Conservation (phyloP, 1,140 invertebrate species). For the Odontomachus brunneus region DNA sequence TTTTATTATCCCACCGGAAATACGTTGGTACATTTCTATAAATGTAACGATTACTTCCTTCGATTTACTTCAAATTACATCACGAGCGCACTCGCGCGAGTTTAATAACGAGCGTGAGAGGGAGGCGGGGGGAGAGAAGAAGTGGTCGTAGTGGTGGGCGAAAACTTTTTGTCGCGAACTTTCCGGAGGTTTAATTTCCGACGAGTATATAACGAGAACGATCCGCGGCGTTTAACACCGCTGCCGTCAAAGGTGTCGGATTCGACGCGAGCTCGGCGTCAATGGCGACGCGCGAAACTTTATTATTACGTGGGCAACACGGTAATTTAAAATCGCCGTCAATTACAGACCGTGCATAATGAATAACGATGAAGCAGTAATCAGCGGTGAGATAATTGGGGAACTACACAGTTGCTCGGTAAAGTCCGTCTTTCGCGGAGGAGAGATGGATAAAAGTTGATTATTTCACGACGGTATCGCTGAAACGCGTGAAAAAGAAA, state of each 20-base stretch:
- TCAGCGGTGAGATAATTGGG: slow-evolving; percentile 57
- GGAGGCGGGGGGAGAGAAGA: background rate
- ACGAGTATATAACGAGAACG: slow-evolving; percentile 7
- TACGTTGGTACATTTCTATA: background rate
- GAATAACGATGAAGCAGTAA: slow-evolving; percentile 63
- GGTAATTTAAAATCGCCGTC: slow-evolving; percentile 47
- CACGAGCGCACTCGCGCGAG: background rate
- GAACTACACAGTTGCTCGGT: slow-evolving; percentile 37
- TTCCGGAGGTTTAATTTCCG: slow-evolving; percentile 42
- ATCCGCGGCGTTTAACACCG: slow-evolving; percentile 24
- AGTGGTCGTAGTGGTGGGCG: background rate
- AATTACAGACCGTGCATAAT: slow-evolving; percentile 50
- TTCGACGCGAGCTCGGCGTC: background rate
- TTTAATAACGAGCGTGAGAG: slow-evolving; percentile 8
- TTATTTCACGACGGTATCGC: slow-evolving; percentile 6
- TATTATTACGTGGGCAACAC: slow-evolving; percentile 17
- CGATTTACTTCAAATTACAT: slow-evolving; percentile 1
- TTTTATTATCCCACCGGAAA: background rate
- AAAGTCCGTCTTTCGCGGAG: background rate
- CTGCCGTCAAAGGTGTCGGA: slow-evolving; percentile 17
- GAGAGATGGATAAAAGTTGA: slow-evolving; percentile 37
- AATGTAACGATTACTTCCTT: slow-evolving; percentile 22
- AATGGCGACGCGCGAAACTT: slow-evolving; percentile 19
- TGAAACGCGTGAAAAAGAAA: background rate
- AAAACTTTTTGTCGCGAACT: slow-evolving; percentile 21